Evolutionary conservation across 2,888 invertebrate species (phyloP).

Genomic region (Caenorhabditis auriculariae): DNA sequence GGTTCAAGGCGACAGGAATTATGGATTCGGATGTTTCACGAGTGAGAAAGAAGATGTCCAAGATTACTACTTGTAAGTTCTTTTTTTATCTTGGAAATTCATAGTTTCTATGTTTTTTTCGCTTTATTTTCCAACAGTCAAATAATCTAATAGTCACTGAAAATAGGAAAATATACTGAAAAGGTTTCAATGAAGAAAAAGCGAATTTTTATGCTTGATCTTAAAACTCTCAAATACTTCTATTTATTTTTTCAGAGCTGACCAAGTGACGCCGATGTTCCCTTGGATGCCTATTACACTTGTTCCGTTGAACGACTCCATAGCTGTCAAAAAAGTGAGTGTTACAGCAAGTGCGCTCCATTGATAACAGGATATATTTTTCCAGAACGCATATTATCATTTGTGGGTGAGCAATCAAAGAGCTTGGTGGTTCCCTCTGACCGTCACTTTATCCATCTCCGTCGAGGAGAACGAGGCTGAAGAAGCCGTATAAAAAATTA

Average conservation of each 20-base stretch:
- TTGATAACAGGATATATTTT: not conserved
- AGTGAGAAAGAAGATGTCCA: slow-evolving; percentile 22
- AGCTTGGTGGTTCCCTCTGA: slow-evolving; percentile 54
- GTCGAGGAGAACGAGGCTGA: no score
- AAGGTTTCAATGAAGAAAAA: not conserved
- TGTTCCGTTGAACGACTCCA: slow-evolving; percentile 42
- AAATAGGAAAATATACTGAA: not conserved
- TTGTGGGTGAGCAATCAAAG: slow-evolving; percentile 53
- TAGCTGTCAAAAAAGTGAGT: slow-evolving; percentile 23
- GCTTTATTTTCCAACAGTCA: no score
- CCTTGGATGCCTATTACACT: slow-evolving; percentile 55
- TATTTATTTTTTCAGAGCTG: slow-evolving; percentile 25
- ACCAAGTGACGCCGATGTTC: slow-evolving; percentile 40
- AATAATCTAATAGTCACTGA: not conserved
- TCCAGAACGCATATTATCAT: slow-evolving; percentile 47
- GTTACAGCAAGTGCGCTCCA: not conserved
- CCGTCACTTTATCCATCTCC: no score
- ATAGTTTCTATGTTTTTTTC: no score
- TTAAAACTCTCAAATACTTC: not conserved
- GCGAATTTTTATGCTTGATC: not conserved
- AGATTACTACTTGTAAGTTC: slow-evolving; percentile 24
- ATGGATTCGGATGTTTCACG: slow-evolving; percentile 36
- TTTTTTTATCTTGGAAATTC: not conserved
- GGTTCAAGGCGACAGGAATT: slow-evolving; percentile 33
- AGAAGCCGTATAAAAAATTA: no score